phyloP scores from a whole-genome alignment of 2,797 vertebrate genomes.

The Sebastes vulpes region DNA sequence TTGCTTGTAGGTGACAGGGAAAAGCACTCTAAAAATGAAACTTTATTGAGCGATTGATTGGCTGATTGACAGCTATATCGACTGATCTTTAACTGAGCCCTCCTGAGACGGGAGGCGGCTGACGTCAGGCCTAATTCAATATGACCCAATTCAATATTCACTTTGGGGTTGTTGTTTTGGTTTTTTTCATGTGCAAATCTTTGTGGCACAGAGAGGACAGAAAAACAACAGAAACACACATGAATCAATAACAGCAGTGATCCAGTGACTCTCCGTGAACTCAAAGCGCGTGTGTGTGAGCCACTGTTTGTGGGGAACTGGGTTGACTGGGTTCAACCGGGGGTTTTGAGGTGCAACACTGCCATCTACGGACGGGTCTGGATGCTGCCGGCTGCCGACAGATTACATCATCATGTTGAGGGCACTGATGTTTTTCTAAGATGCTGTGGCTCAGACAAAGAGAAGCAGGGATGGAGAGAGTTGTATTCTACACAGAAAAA shows the following conservation, averaged over 20 bases:
- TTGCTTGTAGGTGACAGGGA: constrained; percentile 32
- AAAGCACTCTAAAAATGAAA: constrained; percentile 75
- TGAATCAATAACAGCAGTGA: constrained; percentile 76
- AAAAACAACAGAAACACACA: constrained; percentile 50
- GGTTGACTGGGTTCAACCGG: constrained; percentile 67
- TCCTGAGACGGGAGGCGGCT: constrained; percentile 40
- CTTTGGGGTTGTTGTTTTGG: background rate
- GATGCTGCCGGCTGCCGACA: constrained; percentile 9
- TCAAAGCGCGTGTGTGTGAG: constrained; percentile 35
- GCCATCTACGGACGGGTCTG: constrained; percentile 67
- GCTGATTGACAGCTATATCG: constrained; percentile 70
- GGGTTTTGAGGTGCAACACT: constrained; percentile 71
- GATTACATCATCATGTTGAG: constrained; percentile 82
- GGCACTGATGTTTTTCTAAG: constrained; percentile 70
- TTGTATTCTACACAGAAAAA: background rate
- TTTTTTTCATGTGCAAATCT: constrained; percentile 42
- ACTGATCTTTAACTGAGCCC: constrained; percentile 68
- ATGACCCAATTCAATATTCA: constrained; percentile 63
- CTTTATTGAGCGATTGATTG: constrained; percentile 58
- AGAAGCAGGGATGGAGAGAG: constrained; percentile 32
- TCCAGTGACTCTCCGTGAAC: constrained; percentile 80
- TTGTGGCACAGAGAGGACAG: constrained; percentile 35
- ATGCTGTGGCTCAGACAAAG: constrained; percentile 79
- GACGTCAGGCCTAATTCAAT: constrained; percentile 63
- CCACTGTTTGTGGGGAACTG: constrained; percentile 73